phyloP scores from a whole-genome alignment of 1,140 invertebrate genomes.

The Glomeris maerens region DNA sequence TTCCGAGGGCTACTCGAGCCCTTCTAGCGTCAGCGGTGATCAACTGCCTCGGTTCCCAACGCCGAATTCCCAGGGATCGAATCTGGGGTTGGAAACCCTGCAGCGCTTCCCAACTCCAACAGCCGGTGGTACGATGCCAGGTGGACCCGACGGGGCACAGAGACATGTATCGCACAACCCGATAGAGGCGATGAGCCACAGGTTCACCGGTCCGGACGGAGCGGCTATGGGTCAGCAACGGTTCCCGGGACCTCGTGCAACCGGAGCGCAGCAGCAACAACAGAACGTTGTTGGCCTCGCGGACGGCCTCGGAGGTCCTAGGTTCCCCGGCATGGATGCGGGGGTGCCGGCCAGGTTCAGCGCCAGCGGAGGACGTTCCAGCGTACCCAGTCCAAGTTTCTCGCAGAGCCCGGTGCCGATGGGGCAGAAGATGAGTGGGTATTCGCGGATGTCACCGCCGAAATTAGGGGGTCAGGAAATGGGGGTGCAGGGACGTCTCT shows the following conservation, averaged over 20 bases:
- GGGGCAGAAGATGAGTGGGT: conserved; percentile 21
- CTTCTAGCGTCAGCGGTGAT: too few species aligned
- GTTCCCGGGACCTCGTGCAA: conserved; percentile 28
- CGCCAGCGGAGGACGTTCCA: background rate
- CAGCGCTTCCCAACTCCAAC: conserved; percentile 11
- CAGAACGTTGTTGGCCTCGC: conserved; percentile 5
- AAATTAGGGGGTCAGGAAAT: conserved; percentile 2
- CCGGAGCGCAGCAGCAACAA: conserved; percentile 16
- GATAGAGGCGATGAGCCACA: conserved; percentile 1
- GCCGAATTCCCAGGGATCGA: conserved; percentile 16
- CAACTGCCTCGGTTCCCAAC: conserved; percentile 17
- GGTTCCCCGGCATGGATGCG: conserved; percentile 2
- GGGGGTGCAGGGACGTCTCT: background rate
- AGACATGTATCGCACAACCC: conserved; percentile 3
- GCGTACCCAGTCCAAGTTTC: conserved; percentile 4
- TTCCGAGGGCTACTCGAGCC: too few species aligned
- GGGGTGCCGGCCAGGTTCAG: background rate
- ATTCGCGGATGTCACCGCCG: conserved; percentile 13
- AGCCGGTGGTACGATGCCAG: conserved; percentile 7
- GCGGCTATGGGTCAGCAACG: conserved; percentile 24
- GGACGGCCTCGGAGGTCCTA: background rate
- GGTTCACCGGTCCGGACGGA: conserved; percentile 16
- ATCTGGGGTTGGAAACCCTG: conserved; percentile 12
- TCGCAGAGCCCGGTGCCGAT: conserved; percentile 15
- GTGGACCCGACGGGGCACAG: background rate